Conservation (phyloP, 2,797 vertebrate genomes). For the Lagocephalus sceleratus region DNA sequence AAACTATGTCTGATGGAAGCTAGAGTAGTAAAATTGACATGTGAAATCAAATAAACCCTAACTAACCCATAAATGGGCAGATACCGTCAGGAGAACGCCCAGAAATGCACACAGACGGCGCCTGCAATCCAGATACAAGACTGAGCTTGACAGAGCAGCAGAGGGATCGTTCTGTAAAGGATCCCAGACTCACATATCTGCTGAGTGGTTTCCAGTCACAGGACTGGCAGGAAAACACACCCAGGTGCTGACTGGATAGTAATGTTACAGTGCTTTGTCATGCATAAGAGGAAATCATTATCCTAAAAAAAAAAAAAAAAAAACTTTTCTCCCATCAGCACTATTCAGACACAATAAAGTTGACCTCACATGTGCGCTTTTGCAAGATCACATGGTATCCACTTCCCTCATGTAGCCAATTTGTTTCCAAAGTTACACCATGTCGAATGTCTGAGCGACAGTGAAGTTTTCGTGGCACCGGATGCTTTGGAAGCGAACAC, state of each 20-base stretch:
- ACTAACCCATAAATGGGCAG: not conserved
- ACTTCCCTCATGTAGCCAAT: too few relatives aligned
- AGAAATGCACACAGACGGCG: too few relatives aligned
- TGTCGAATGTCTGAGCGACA: not conserved
- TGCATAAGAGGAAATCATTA: too few relatives aligned
- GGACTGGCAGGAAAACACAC: constrained; percentile 10
- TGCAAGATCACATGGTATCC: too few relatives aligned
- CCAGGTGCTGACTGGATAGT: constrained; percentile 44
- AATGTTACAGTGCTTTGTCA: not conserved
- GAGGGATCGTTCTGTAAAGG: constrained; percentile 33
- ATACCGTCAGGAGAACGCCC: too few relatives aligned
- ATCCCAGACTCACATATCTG: constrained; percentile 41
- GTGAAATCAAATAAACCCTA: not conserved
- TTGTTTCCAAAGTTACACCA: too few relatives aligned
- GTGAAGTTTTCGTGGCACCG: not conserved
- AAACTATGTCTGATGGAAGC: not conserved
- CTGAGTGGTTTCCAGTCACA: constrained; percentile 48
- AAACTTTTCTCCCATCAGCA: too few relatives aligned
- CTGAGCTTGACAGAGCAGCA: constrained; percentile 26
- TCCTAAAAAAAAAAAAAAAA: too few relatives aligned
- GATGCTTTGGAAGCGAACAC: not conserved
- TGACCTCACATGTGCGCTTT: too few relatives aligned
- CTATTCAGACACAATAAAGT: too few relatives aligned
- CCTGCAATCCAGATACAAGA: not conserved
- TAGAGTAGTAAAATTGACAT: constrained; percentile 1